Evolutionary conservation across 2,113 vertebrate genomes (phyloP).

Genomic region (Nanorana parkeri): DNA sequence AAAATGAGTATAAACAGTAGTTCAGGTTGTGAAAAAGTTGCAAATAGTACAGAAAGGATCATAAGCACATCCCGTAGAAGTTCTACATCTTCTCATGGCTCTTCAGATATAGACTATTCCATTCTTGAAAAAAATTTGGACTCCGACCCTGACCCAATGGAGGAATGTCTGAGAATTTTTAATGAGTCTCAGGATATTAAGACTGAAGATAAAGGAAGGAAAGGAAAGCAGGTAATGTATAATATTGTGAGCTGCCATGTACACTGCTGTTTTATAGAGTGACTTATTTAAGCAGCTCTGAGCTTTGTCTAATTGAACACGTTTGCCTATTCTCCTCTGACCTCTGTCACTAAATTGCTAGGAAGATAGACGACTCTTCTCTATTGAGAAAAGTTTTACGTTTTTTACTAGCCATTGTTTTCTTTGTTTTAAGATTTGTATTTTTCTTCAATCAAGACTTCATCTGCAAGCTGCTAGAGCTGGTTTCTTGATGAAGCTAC

Average conservation of each 20-base stretch:
- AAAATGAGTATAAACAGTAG: constrained; percentile 45
- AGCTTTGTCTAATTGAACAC: too few species aligned
- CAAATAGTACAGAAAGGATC: constrained; percentile 58
- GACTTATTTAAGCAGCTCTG: too few species aligned
- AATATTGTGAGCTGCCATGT: background rate
- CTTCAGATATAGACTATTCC: constrained; percentile 75
- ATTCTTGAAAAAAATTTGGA: constrained; percentile 78
- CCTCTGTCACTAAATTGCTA: too few species aligned
- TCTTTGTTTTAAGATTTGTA: too few species aligned
- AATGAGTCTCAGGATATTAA: constrained; percentile 94
- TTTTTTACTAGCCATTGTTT: too few species aligned
- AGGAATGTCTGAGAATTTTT: constrained; percentile 95
- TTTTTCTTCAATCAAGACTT: too few species aligned
- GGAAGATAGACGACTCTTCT: too few species aligned
- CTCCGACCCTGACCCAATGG: constrained; percentile 92
- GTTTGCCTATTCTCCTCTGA: too few species aligned
- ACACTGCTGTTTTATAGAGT: too few species aligned
- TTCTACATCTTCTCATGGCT: constrained; percentile 54
- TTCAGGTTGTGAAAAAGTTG: constrained; percentile 60
- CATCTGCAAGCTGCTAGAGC: too few species aligned
- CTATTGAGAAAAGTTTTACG: too few species aligned
- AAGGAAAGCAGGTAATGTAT: constrained; percentile 84
- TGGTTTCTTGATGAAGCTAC: too few species aligned
- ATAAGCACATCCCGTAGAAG: constrained; percentile 62
- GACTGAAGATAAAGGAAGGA: constrained; percentile 90